Base-by-base conservation (phyloP, 2,888 invertebrate genomes). In the Drosophila crucigera region DNA sequence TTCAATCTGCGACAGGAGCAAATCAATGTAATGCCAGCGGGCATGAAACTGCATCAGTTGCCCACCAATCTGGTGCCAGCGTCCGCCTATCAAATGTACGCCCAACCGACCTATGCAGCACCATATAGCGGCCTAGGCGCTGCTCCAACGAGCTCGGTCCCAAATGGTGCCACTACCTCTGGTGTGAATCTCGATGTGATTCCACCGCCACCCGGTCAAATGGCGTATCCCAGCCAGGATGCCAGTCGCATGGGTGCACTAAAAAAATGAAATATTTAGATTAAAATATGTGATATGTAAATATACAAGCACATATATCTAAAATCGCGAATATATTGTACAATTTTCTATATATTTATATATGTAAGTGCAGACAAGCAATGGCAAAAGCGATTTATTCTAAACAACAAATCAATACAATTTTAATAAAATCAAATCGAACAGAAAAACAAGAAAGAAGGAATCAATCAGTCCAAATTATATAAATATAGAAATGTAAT, bases 171-270 rank as follows among this genome's bases (percentile, higher is more conserved):
- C 25, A 61, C 64, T 74, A 64, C 63, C 69, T 72, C 86, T 2
- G 79, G 76, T 63, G 87, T 73, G 65, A 80, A 55, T 75, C 71
- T 91, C 4, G 91, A 92, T 9, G 76, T 91, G 59, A 92, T 94
- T 73, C 92, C 93, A 52, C 91, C 93, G 37, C 92, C 94, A 31
- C 92, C 95, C 1, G 91, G 90, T 1, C 94, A 95, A 0, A 94
- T 96, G 55, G 98, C 99, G 94, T 99, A 99, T 94, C 99, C 99
- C 5, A 98, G 98, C 91, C 99, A 99, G 93, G 99, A 99, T 94
- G 99, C 99, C 0, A 96, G 97, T 47, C 95, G 98, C 35, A 95
- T 99, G 94, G 99, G 99, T 0, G 96, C 97, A 0, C 73, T 92
- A 0, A 93, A 93, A 63, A 93, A 93, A 76, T 93, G 76, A 71